Evolutionary conservation across 2,113 vertebrate species (phyloP), one percentile per base, ranked within the genome.

Genomic region (Cathartes aura): DNA sequence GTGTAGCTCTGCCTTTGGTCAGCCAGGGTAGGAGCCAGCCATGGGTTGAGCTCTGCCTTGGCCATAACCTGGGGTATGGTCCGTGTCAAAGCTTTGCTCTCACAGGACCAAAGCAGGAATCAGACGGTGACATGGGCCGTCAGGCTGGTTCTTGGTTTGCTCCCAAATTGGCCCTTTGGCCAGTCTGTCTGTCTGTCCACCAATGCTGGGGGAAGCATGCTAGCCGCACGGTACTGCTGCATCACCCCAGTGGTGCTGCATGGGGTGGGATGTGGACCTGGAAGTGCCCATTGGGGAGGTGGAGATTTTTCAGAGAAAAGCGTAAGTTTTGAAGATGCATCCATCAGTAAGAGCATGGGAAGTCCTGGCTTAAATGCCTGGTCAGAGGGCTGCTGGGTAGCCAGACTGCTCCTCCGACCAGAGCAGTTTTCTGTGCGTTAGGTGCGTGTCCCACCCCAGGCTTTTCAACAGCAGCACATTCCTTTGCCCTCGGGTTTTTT

Each of bases 161-260:
- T 85, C 59, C 63, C 2, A 2, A 3, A 18, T 1, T 4, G 4
- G 9, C n/a, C 29, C 26, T 75, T 88, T 90, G 67, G 40, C 24
- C 36, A 26, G 20, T 42, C 27, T 48, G 4, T 59, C 34, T 48
- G 55, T 45, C 27, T 78, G 23, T 34, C n/a, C 10, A 18, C 23
- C 2, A 4, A n/a, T 4, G 1, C 32, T n/a, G 38, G 24, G 12
- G n/a, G 29, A 62, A 56, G n/a, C 2, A 0, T 0, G 0, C 45
- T 60, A 48, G 36, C 45, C 58, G 40, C 36, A 17, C 1, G 1
- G 21, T 40, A 12, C 58, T 76, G 43, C 70, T 64, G 26, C 8
- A 1, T 52, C 75, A 52, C 43, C 14, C 34, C 23, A 11, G 47
- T 9, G 14, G 23, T 75, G 43, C 67, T 73, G 21, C 2, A 0